A percentile compares a stretch with the other conserved stretches of the same genome.
Conservation (phyloP, 2,888 invertebrate genomes). For the Hirtodrosophila confusa region DNA sequence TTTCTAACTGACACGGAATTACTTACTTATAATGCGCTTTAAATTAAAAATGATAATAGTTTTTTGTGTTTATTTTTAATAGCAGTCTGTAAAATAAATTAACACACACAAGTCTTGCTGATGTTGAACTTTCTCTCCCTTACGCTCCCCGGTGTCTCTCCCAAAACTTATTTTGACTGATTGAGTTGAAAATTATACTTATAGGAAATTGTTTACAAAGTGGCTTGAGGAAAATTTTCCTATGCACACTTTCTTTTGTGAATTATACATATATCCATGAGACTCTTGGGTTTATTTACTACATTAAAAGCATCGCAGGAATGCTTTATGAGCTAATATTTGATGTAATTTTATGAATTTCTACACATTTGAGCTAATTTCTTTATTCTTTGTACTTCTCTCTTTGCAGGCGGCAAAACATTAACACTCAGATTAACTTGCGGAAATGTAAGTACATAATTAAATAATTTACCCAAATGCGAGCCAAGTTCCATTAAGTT, state of each 20-base stretch:
- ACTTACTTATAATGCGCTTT: no score
- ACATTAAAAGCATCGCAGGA: no score
- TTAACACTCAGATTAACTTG: constrained; percentile 32
- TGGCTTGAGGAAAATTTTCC: no score
- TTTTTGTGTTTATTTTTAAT: no score
- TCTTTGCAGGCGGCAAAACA: constrained; percentile 41
- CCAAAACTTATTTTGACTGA: constrained; percentile 24
- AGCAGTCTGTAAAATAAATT: no score
- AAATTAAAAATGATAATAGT: no score
- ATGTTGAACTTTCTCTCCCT: constrained; percentile 9
- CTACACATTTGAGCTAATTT: constrained; percentile 27
- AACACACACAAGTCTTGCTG: background rate
- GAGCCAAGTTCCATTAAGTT: constrained; percentile 15
- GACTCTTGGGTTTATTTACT: no score
- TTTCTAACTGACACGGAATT: no score
- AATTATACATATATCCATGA: no score
- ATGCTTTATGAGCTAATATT: constrained; percentile 19
- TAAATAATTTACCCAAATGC: constrained; percentile 48
- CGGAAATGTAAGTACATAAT: constrained; percentile 68
- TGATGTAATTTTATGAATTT: constrained; percentile 22
- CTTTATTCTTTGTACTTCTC: constrained; percentile 29
- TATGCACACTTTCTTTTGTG: no score
- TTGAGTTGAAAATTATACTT: constrained; percentile 12
- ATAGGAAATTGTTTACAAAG: background rate
- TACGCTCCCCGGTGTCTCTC: background rate